phyloP scores from a whole-genome alignment of 2,888 invertebrate genomes.

The Drosophila monieri region DNA sequence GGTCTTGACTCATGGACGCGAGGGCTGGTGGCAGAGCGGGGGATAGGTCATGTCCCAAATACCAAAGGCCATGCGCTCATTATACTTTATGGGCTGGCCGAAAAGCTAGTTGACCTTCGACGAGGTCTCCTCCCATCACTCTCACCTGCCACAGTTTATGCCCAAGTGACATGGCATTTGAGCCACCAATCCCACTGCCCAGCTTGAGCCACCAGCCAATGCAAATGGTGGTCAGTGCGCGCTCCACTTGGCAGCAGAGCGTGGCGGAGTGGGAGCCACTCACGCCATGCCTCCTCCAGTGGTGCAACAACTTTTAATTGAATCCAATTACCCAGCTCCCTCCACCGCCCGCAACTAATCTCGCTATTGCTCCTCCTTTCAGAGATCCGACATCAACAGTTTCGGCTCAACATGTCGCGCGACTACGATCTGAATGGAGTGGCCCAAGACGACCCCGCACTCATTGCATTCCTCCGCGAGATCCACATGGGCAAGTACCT shows the following conservation, averaged over 20 bases:
- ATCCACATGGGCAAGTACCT: constrained; percentile 86
- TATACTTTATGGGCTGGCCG: constrained; percentile 71
- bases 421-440: constrained; percentile 90
- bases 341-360: constrained; percentile 20
- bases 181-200: background rate
- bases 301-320: constrained; percentile 75
- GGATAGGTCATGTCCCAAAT: constrained; percentile 53
- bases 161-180: constrained; percentile 41
- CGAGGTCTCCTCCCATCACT: constrained; percentile 23
- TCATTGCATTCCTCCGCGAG: constrained; percentile 90
- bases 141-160: constrained; percentile 48
- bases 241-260: constrained; percentile 65
- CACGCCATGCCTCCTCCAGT: constrained; percentile 71
- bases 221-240: constrained; percentile 69
- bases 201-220: constrained; percentile 9
- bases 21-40: background rate
- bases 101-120: constrained; percentile 57
- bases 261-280: constrained; percentile 55
- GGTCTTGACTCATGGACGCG: background rate
- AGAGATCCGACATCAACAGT: constrained; percentile 91
- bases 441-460: constrained; percentile 89
- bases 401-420: constrained; percentile 91
- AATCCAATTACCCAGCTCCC: constrained; percentile 59
- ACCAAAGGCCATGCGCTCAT: constrained; percentile 74
- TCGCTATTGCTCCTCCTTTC: constrained; percentile 32